Evolutionary conservation across 2,888 invertebrate genomes (phyloP).

Genomic region (Polyommatus iphigenia): DNA sequence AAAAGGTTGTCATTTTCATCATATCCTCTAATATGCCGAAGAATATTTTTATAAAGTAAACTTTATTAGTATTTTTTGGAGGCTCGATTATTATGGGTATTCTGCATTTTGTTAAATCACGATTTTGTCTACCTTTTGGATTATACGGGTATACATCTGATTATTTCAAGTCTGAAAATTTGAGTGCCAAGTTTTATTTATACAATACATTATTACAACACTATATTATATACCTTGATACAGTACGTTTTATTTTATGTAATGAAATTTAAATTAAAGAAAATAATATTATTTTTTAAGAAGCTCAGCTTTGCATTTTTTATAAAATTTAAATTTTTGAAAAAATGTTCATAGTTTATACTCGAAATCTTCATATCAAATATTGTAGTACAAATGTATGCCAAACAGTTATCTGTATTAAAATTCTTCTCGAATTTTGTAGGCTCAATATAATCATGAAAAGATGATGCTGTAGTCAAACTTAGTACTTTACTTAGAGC

Average conservation of each 20-base stretch:
- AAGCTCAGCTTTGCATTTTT: background rate
- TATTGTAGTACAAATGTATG: slow-evolving; percentile 23
- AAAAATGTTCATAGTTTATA: background rate
- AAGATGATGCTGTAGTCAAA: background rate
- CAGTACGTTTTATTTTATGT: background rate
- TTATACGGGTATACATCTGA: slow-evolving; percentile 7
- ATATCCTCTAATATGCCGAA: slow-evolving; percentile 35
- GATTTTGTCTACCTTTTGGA: slow-evolving; percentile 4
- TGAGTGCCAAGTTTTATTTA: slow-evolving; percentile 17
- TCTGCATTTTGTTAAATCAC: slow-evolving; percentile 13
- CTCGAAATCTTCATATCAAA: slow-evolving; percentile 13
- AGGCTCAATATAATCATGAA: background rate
- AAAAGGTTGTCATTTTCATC: slow-evolving; percentile 10
- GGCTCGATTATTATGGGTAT: background rate
- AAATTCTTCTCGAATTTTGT: background rate
- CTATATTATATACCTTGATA: background rate
- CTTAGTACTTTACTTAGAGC: background rate
- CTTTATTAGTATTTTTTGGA: background rate
- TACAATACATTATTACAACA: background rate
- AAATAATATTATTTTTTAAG: background rate
- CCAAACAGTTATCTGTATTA: background rate
- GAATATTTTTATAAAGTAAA: slow-evolving; percentile 18
- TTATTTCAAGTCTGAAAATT: background rate
- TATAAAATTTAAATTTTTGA: background rate
- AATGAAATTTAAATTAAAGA: background rate